Base-by-base conservation (phyloP, 2,113 vertebrate genomes). In the Clupea harengus region DNA sequence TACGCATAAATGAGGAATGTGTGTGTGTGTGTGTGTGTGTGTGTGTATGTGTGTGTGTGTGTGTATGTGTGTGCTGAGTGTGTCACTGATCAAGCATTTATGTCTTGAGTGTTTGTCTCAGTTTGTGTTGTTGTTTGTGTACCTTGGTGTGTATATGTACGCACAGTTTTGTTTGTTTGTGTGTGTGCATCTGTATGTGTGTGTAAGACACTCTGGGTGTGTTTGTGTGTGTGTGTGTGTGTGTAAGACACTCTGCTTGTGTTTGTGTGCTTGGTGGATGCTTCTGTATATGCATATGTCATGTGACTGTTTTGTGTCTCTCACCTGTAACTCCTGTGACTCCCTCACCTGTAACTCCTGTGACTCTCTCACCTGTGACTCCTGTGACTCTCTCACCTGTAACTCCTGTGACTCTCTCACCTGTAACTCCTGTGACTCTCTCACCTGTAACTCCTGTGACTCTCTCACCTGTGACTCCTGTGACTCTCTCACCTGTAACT, bases 1-100 rank as follows among this genome's bases (percentile, higher is more conserved):
- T 78, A 67, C 8, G 28, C n/a, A 8, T 7, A 44, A 45, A 44
- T 80, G 44, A 82, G n/a, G 81, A 28, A 0, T 22, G 83, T 82
- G 84, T 86, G 78, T 45, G n/a, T 88, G 49, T 88, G 50, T 87
- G 67, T 81, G 85, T 85, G 88, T 83, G 49, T 50, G 82, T 80
- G 86, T 44, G n/a, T 83, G 45, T 87, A 6, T 83, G 57, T 49
- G 39, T 87, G 72, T 72, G 83, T 22, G 54, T 87, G 78, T 82
- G 46, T 81, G 81, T 28, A 50, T 11, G n/a, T n/a, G n/a, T n/a
- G n/a, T n/a, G n/a, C 50, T 52, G 15, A 52, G 50, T 15, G 13
- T 54, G 13, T 18, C 50, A 54, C 50, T 54, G 17, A 15, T 3
- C 50, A 54, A 15, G 50, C 39, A 39, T 39, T 39, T 1, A 39